These are phyloP conservation scores for Pomatorhinus ruficollis DNA, from an alignment of 2,113 vertebrate genomes.

Conservation along the genomic window DNA sequence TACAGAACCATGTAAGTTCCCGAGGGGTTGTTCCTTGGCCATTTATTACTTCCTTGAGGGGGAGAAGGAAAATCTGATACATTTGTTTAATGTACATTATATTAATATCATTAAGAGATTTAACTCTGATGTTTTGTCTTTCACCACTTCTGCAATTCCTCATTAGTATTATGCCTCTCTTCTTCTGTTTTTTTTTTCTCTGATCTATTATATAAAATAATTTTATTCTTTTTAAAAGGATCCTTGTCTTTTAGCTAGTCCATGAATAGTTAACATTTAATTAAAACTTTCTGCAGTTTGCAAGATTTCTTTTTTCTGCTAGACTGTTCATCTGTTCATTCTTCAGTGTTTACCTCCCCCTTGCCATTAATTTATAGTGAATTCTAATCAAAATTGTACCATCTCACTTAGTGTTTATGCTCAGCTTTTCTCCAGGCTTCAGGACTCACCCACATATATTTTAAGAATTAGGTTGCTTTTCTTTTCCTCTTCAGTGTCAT, in stretches of 20 bases:
- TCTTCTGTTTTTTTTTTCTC: background rate
- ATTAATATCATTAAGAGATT: background rate
- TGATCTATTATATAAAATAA: background rate
- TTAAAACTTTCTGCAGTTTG: background rate
- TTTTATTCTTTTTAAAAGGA: background rate
- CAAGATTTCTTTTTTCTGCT: background rate
- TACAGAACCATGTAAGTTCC: constrained; percentile 82
- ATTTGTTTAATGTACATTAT: background rate
- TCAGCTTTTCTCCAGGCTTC: background rate
- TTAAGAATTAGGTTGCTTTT: background rate
- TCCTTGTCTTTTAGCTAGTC: background rate
- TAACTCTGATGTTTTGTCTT: background rate
- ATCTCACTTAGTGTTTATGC: background rate
- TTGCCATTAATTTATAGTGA: background rate
- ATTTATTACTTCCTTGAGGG: background rate
- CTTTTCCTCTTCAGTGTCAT: background rate
- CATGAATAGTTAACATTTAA: background rate
- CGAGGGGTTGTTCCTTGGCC: background rate
- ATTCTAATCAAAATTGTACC: background rate
- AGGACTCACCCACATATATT: background rate
- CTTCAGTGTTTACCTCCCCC: background rate
- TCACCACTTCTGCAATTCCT: background rate
- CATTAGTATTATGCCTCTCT: background rate
- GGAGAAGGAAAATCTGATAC: background rate
- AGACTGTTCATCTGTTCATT: background rate